Base-by-base conservation (phyloP, 1,140 invertebrate genomes). In the Procambarus virginalis region DNA sequence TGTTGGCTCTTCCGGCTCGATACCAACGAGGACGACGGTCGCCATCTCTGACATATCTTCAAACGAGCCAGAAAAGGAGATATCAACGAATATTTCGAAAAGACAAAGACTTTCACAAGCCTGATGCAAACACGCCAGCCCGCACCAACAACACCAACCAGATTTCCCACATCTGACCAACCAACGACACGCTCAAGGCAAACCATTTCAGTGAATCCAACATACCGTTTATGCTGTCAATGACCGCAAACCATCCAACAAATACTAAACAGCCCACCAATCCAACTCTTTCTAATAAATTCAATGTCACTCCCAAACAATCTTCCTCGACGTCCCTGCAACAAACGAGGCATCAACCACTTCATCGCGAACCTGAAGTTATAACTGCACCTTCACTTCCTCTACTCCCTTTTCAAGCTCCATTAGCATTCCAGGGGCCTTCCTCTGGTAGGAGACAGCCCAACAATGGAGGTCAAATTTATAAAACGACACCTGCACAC, bases 341-440 rank as follows among this genome's bases (percentile, higher is more conserved):
- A 20, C 60, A 64, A 64, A 64, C n/a, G n/a, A 34, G n/a, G 10
- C 51, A 60, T 5, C 79, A 94, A 94, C 55, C 49, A 17, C 12
- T 8, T 55, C n/a, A 22, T 20, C 64, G 17, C 12, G 48, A 82
- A 17, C 80, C 79, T 12, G 73, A 84, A 45, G 86, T 89, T 51
- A 80, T 91, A 45, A 87, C 86, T 10, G 79, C 70, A 51, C 81
- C 86, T 14, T 88, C 70, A 6, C 76, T 83, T 2, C 77, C 79
- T 70, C 78, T 9, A 6, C 58, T 84, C n/a, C 91, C 79, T 17
- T 58, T 58, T 55, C 84, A 88, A 9, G 22, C 60, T 22, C 49
- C 80, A n/a, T 22, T 10, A 8, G 34, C 20, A 48, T 84, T 34
- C 14, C 68, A 64, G 64, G 14, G 4, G 60, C 20, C 60, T 20